Conservation (phyloP, 2,888 invertebrate species). For the Heliconius ethilla region DNA sequence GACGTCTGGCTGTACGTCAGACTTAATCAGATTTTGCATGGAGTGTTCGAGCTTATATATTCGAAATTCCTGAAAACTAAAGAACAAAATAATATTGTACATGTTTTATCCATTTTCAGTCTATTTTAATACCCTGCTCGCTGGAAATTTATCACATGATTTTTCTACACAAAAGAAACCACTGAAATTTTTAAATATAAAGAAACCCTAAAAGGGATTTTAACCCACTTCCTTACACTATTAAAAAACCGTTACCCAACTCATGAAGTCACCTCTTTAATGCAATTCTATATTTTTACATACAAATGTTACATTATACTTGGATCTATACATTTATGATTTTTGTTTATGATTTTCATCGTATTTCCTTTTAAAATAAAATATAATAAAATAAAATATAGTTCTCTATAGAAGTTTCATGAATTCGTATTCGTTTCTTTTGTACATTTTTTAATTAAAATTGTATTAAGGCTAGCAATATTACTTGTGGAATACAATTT, state of each 20-base stretch:
- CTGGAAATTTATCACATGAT: no score
- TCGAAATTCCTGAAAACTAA: no score
- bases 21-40: no score
- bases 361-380: background rate
- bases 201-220: no score
- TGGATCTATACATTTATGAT: constrained; percentile 9
- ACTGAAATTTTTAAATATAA: no score
- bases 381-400: constrained; percentile 4
- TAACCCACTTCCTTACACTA: background rate
- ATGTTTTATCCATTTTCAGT: no score
- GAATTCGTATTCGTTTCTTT: constrained; percentile 10
- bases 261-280: background rate
- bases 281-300: background rate
- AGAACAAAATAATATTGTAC: no score
- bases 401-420: constrained; percentile 8
- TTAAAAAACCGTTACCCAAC: background rate
- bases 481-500: constrained; percentile 5
- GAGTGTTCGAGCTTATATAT: no score
- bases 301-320: background rate
- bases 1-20: no score
- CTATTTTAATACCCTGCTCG: no score
- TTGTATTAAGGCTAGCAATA: constrained; percentile 12
- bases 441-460: constrained; percentile 16
- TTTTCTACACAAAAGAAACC: no score
- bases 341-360: constrained; percentile 8